phyloP scores from a whole-genome alignment of 2,888 invertebrate species.

The Terebella lapidaria region DNA sequence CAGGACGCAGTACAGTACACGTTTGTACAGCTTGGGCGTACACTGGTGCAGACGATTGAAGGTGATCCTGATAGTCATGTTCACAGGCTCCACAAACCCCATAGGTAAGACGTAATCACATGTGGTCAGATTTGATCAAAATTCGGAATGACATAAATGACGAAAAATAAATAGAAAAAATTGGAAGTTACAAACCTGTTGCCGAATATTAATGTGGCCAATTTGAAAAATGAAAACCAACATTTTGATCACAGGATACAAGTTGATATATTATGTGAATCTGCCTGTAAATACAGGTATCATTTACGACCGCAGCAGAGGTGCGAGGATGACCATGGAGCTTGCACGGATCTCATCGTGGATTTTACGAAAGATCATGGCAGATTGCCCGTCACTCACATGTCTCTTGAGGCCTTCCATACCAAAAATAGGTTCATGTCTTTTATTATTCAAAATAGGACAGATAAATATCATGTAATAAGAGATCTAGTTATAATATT shows the following conservation, averaged over 20 bases:
- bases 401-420: constrained; percentile 31
- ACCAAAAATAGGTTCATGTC: constrained; percentile 29
- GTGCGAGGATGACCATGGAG: constrained; percentile 35
- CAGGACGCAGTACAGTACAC: constrained; percentile 27
- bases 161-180: too few relatives aligned
- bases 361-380: constrained; percentile 35
- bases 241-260: too few relatives aligned
- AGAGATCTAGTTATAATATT: too few relatives aligned
- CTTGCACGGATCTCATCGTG: constrained; percentile 34
- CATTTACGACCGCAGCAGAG: constrained; percentile 24
- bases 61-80: constrained; percentile 25
- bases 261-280: too few relatives aligned
- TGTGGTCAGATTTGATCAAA: too few relatives aligned
- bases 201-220: too few relatives aligned
- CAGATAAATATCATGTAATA: too few relatives aligned
- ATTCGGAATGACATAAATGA: too few relatives aligned
- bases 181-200: too few relatives aligned
- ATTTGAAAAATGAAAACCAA: too few relatives aligned
- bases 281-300: constrained; percentile 33
- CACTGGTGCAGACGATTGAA: constrained; percentile 29
- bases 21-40: constrained; percentile 28
- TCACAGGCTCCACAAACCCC: constrained; percentile 32
- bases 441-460: too few relatives aligned
- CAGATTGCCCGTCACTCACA: constrained; percentile 33
- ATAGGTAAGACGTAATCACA: constrained; percentile 32